Conservation (phyloP, 2,113 vertebrate species). For the Centropristis striata region DNA sequence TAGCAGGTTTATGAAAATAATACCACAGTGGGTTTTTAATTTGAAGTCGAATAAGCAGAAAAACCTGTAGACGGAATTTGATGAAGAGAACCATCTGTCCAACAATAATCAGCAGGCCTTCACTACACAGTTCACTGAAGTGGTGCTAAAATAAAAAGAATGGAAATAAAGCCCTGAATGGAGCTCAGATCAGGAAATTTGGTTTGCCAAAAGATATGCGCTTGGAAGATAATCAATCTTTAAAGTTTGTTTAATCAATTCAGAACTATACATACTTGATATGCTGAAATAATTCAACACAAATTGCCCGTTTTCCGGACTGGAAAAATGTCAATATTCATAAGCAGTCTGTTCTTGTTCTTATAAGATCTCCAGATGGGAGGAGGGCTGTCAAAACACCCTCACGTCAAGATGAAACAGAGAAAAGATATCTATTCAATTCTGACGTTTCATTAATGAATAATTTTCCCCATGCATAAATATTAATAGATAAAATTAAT, state of each 20-base stretch:
- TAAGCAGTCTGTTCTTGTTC: constrained; percentile 78
- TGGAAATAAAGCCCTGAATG: not conserved
- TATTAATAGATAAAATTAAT: constrained; percentile 87
- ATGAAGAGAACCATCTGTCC: constrained; percentile 71
- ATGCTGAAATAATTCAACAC: constrained; percentile 71
- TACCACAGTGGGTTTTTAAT: constrained; percentile 59
- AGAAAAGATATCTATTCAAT: constrained; percentile 79
- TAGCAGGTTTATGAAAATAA: constrained; percentile 54
- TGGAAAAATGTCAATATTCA: constrained; percentile 82
- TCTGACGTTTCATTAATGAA: constrained; percentile 86
- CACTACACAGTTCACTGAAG: constrained; percentile 53
- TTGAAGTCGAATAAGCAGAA: constrained; percentile 46
- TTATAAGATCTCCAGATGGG: constrained; percentile 76
- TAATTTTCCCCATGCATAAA: constrained; percentile 83
- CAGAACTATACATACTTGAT: constrained; percentile 69
- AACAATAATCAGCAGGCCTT: constrained; percentile 58
- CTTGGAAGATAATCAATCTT: constrained; percentile 66
- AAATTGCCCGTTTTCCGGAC: constrained; percentile 70
- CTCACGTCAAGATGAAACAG: constrained; percentile 79
- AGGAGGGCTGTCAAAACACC: constrained; percentile 83
- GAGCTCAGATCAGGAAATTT: constrained; percentile 30
- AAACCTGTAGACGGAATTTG: constrained; percentile 46
- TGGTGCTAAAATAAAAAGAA: constrained; percentile 26
- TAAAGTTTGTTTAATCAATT: constrained; percentile 72
- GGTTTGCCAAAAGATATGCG: constrained; percentile 54